These are phyloP conservation scores for Xiphorhynchus elegans DNA, from an alignment of 2,113 vertebrate species.

Conservation along the genomic window DNA sequence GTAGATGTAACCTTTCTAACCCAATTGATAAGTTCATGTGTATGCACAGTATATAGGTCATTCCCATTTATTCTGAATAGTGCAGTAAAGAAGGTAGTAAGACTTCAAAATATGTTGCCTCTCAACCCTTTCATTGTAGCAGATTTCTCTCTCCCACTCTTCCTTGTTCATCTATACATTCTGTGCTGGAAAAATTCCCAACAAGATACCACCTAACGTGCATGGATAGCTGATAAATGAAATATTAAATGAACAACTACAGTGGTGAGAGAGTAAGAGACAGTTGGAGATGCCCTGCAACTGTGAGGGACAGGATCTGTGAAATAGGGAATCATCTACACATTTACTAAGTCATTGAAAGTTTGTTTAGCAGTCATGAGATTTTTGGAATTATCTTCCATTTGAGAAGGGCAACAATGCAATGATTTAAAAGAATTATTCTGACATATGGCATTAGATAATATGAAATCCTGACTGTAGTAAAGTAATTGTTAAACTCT, in stretches of 20 bases:
- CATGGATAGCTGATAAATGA: not conserved
- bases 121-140: not conserved
- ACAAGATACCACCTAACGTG: not conserved
- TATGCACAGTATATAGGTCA: not conserved
- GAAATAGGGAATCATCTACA: not conserved
- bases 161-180: not conserved
- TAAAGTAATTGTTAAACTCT: not conserved
- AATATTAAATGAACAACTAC: not conserved
- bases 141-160: not conserved
- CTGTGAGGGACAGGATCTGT: not conserved
- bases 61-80: not conserved
- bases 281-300: not conserved
- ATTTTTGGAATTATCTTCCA: not conserved
- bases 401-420: not conserved
- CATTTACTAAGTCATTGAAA: not conserved
- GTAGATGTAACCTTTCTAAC: slow-evolving; percentile 20
- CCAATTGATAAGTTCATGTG: not conserved
- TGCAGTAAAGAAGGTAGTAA: not conserved
- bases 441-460: not conserved
- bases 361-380: not conserved
- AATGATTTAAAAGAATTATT: not conserved
- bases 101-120: not conserved
- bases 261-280: not conserved
- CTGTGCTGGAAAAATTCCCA: not conserved
- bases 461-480: not conserved